Evolutionary conservation across 2,113 vertebrate genomes (phyloP), one percentile per base, ranked within the genome.

Genomic region (Neolamprologus modestus): DNA sequence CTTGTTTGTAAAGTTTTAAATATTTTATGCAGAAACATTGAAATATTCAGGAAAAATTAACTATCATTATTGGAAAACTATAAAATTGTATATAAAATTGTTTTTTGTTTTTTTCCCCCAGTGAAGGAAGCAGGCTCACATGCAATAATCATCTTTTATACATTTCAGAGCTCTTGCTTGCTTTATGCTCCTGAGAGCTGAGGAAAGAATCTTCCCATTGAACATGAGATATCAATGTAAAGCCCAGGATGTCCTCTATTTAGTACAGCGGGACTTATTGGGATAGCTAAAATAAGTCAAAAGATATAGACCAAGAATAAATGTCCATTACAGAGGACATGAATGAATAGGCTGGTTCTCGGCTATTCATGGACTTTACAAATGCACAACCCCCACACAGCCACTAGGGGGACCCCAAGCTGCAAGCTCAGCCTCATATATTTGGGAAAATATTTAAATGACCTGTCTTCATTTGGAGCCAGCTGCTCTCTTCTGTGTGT

Each of bases 61-160:
- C 59, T n/a, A 63, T 12, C 1, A n/a, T 63, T 35, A 35, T 11
- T 63, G 59, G 4, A 63, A 63, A 63, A 63, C 31, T 31, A 26
- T 59, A 61, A 17, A 61, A 61, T 9, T 61, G 57, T 61, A 9
- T 59, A 9, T 61, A 61, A 28, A 59, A 31, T 59, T 0, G 14
- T 1, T 31, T 28, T 6, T 4, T 2, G 10, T 19, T 4, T 50
- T 61, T 66, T 2, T 0, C 0, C 59, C 31, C 17, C 33, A n/a
- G 10, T 37, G 33, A 12, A n/a, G 31, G 31, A 12, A n/a, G 17
- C 33, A n/a, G 19, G 33, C 61, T 66, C 10, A 0, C 33, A n/a
- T 66, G 61, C 61, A 37, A 1, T 66, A 37, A 66, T 66, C 6
- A 12, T 66, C 33, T 37, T 66, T 66, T 66, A n/a, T n/a, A 37